These are phyloP conservation scores for Melieria crassipennis DNA, from an alignment of 2,888 invertebrate genomes.

Conservation along the genomic window DNA sequence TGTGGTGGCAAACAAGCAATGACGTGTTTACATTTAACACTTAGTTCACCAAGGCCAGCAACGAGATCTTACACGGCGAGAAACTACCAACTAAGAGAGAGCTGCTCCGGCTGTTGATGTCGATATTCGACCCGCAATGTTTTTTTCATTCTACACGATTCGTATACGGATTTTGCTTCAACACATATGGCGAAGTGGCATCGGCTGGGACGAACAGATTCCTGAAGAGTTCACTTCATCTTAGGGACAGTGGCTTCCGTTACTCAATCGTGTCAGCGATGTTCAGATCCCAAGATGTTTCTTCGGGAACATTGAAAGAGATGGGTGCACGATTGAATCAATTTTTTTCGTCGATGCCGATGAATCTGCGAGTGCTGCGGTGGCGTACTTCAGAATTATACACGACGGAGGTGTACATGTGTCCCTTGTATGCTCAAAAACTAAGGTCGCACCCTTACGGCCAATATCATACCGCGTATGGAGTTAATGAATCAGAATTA, in stretches of 20 bases:
- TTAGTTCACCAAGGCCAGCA: too few relatives aligned
- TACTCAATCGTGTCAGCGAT: conserved; percentile 18
- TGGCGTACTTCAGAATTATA: too few relatives aligned
- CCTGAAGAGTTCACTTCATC: conserved; percentile 21
- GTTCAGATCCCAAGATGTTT: conserved; percentile 35
- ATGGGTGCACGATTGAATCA: conserved; percentile 10
- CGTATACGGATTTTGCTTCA: too few relatives aligned
- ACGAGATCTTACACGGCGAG: too few relatives aligned
- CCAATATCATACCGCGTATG: conserved; percentile 43
- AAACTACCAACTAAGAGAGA: too few relatives aligned
- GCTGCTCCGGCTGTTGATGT: too few relatives aligned
- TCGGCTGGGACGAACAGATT: neutral
- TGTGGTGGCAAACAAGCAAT: conserved; percentile 32
- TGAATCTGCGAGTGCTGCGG: conserved; percentile 43
- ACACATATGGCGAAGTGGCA: too few relatives aligned
- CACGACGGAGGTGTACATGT: too few relatives aligned
- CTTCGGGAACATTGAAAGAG: neutral
- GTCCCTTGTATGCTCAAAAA: conserved; percentile 41
- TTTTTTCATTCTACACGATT: too few relatives aligned
- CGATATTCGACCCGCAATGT: too few relatives aligned
- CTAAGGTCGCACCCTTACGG: conserved; percentile 46
- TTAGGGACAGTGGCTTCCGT: conserved; percentile 33
- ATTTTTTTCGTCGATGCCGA: conserved; percentile 36
- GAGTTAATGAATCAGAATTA: too few relatives aligned
- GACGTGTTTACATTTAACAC: too few relatives aligned